Evolutionary conservation across 2,888 invertebrate species (phyloP).

Genomic region (Litoditis marina): DNA sequence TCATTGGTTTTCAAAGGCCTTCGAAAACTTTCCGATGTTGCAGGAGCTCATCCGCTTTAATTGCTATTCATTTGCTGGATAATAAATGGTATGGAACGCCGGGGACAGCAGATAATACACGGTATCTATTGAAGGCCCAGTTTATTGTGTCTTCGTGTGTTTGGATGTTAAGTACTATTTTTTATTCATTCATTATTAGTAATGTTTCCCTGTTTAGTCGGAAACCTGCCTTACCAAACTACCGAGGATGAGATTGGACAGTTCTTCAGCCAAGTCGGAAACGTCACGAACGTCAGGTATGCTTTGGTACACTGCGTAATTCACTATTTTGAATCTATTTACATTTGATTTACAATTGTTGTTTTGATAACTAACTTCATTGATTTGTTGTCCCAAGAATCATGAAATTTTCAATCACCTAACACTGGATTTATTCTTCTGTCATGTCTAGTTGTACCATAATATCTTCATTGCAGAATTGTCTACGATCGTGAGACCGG

Average conservation of each 20-base stretch:
- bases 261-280: slow-evolving; percentile 52
- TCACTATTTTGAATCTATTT: too few species aligned
- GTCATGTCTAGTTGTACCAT: background rate
- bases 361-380: too few species aligned
- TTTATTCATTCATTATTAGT: too few species aligned
- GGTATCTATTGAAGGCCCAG: too few species aligned
- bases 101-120: too few species aligned
- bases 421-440: too few species aligned
- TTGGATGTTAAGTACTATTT: too few species aligned
- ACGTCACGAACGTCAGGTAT: slow-evolving; percentile 45
- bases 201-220: slow-evolving; percentile 74
- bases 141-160: too few species aligned
- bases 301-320: too few species aligned
- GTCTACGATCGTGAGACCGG: slow-evolving; percentile 59
- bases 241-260: slow-evolving; percentile 54
- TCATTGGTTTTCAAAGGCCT: background rate
- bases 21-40: slow-evolving; percentile 1
- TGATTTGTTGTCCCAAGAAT: background rate
- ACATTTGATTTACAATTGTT: too few species aligned
- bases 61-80: background rate
- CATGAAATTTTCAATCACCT: background rate
- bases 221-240: slow-evolving; percentile 59
- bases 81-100: background rate
- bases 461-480: slow-evolving; percentile 35
- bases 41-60: background rate